Evolutionary conservation across 2,797 vertebrate genomes (phyloP), one percentile per base, ranked within the genome.

Genomic region (Halcyon leucocephala): DNA sequence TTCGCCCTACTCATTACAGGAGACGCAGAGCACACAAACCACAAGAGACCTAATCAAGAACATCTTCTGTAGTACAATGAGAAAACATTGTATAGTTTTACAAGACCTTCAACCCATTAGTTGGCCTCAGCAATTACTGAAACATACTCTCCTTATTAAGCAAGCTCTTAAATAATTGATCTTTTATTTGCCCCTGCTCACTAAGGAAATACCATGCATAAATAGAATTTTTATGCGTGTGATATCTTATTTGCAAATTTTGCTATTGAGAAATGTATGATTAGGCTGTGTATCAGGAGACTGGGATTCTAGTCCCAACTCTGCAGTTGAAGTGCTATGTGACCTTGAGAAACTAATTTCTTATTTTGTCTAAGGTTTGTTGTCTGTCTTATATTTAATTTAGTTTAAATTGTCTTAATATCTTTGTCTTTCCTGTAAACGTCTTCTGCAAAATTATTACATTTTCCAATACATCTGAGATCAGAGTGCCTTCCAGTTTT

Each of bases 241-340:
- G 62, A 70, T 37, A 14, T 86, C 82, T 94, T 94, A 96, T 97
- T 97, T 97, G 92, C 96, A 97, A 96, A 95, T 97, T 97, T 97
- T 94, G 19, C 78, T 87, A 21, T 65, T 95, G 82, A 95, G 91
- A 97, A 96, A 95, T 72, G 71, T 93, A 66, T 94, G 80, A 90
- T 82, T 90, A 83, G 69, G 20, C 42, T 81, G 33, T 54, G 71
- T 82, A 37, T 70, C 84, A 49, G 55, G 65, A 87, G 55, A 77
- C 21, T 15, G 24, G 22, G 6, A 17, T 46, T 87, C 64, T 46
- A 66, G 44, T 41, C 49, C 39, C 61, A 81, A n/a, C 26, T 83
- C 54, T 86, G 79, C 48, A 82, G 49, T 25, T 52, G 22, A 81
- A 69, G 62, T 6, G 2, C 24, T 51, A 0, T 17, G 21, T 77